phyloP scores from a whole-genome alignment of 2,797 vertebrate genomes.

The Mus spretus region DNA sequence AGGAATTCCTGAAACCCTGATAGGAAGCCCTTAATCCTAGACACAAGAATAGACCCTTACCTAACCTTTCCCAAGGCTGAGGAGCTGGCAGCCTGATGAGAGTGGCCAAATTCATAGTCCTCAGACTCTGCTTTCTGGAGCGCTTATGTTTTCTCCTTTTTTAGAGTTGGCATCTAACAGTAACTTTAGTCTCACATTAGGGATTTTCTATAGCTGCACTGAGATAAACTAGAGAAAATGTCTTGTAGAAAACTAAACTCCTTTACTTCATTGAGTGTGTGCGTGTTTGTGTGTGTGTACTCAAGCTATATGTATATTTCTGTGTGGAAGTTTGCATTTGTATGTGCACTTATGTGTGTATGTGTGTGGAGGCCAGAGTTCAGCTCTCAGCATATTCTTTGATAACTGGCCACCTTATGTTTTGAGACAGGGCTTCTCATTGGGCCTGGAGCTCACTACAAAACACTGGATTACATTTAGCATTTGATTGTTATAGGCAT shows the following conservation, averaged over 20 bases:
- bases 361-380: not conserved
- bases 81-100: not conserved
- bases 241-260: constrained; percentile 26
- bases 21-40: constrained; percentile 44
- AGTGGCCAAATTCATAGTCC: not conserved
- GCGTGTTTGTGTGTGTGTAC: not conserved
- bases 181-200: not conserved
- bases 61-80: not conserved
- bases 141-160: not conserved
- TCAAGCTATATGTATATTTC: not conserved
- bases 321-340: not conserved
- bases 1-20: not conserved
- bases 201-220: constrained; percentile 22
- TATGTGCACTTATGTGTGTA: not conserved
- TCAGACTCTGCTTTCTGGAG: not conserved
- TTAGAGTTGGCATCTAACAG: not conserved
- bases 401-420: not conserved
- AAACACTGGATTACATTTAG: constrained; percentile 18
- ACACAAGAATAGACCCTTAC: constrained; percentile 13
- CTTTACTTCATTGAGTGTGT: not conserved
- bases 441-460: not conserved
- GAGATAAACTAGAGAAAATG: constrained; percentile 6
- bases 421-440: not conserved
- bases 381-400: not conserved
- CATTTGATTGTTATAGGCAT: not conserved